These are phyloP conservation scores for Novumbra hubbsi DNA, from an alignment of 2,797 vertebrate species.

Conservation along the genomic window DNA sequence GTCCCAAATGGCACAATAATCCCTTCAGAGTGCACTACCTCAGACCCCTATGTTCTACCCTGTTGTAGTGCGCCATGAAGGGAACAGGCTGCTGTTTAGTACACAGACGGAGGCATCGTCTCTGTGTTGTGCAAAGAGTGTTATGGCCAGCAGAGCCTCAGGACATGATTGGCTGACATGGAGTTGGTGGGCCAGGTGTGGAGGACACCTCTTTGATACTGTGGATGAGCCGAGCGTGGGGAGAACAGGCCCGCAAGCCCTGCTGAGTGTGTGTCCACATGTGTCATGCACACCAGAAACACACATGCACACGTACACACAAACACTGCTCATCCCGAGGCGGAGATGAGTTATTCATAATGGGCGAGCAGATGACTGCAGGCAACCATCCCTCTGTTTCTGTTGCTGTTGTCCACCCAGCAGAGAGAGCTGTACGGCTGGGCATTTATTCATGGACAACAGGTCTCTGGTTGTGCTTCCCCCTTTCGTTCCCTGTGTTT, in stretches of 20 bases:
- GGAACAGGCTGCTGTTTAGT: not conserved
- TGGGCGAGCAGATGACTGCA: conserved; percentile 23
- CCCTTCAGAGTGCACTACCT: not conserved
- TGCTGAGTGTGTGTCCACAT: conserved; percentile 1
- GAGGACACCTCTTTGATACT: conserved; percentile 27
- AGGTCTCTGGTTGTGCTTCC: not conserved
- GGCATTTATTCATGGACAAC: conserved; percentile 12
- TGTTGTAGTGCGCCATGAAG: not conserved
- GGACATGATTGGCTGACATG: conserved; percentile 33
- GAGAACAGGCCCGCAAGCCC: conserved; percentile 25
- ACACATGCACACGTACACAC: conserved; percentile 12
- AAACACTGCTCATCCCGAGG: conserved; percentile 8
- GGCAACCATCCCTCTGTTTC: conserved; percentile 8
- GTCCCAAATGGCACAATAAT: not conserved
- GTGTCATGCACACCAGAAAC: not conserved
- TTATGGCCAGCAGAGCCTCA: not conserved
- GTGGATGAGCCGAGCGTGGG: conserved; percentile 4
- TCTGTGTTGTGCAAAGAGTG: not conserved
- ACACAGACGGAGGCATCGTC: not conserved
- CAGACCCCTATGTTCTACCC: not conserved
- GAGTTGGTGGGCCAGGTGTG: conserved; percentile 42
- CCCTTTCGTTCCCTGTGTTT: not conserved
- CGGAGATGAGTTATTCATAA: conserved; percentile 26
- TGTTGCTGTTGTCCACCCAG: not conserved
- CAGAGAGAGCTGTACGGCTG: not conserved